Evolutionary conservation across 2,888 invertebrate genomes (phyloP).

Genomic region (Odontothrips loti): DNA sequence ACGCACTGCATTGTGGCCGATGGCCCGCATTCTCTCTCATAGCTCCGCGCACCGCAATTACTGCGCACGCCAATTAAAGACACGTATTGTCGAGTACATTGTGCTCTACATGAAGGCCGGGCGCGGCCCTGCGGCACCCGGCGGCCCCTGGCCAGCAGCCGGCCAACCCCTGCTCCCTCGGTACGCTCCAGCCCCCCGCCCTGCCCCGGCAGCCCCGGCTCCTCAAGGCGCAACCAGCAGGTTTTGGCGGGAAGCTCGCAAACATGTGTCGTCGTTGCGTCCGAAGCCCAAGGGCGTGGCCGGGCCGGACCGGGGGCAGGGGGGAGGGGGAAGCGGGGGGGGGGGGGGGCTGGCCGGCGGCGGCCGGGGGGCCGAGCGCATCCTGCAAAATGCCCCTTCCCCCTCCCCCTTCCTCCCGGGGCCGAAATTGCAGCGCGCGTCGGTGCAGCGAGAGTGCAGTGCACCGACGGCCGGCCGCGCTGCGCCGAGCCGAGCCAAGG

Average conservation of each 20-base stretch:
- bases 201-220: not conserved
- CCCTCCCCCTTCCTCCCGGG: slow-evolving; percentile 5
- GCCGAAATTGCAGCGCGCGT: slow-evolving; percentile 15
- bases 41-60: no score
- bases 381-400: slow-evolving; percentile 4
- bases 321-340: not conserved
- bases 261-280: slow-evolving; percentile 2
- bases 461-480: not conserved
- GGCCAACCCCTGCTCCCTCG: no score
- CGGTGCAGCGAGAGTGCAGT: not conserved
- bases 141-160: no score
- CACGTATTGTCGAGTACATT: no score
- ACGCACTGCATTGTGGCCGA: no score
- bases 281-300: slow-evolving; percentile 13
- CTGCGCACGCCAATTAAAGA: no score
- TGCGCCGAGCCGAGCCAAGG: slow-evolving; percentile 8
- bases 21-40: no score
- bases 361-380: not conserved
- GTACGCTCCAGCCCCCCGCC: not conserved
- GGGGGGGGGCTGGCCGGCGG: not conserved
- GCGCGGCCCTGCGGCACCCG: no score
- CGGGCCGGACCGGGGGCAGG: not conserved
- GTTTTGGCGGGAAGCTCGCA: slow-evolving; percentile 23
- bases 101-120: no score
- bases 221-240: not conserved